Conservation (phyloP, 2,113 vertebrate species). For the Synchiropus splendidus region DNA sequence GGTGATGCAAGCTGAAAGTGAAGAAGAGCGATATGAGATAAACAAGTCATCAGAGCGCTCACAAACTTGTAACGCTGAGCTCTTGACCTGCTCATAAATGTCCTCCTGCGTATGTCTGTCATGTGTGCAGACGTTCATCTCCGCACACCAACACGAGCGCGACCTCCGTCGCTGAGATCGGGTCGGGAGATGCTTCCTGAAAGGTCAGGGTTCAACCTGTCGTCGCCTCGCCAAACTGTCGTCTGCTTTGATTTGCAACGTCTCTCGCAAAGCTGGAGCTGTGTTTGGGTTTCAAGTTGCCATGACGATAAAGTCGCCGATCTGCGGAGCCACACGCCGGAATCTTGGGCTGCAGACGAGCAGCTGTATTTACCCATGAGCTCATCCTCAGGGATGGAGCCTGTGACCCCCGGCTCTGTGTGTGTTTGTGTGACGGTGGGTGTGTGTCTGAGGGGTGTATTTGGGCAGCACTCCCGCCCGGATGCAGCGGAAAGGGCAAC, state of each 20-base stretch:
- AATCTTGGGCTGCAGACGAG: constrained; percentile 59
- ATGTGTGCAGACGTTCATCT: background rate
- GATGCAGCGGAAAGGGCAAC: constrained; percentile 41
- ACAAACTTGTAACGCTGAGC: too few species aligned
- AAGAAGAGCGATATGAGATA: too few species aligned
- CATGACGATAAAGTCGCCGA: constrained; percentile 28
- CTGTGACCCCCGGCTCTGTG: constrained; percentile 16
- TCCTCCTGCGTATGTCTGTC: too few species aligned
- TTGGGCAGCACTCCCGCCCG: constrained; percentile 28
- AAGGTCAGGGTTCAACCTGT: constrained; percentile 19
- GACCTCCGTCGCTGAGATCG: too few species aligned
- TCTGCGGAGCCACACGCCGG: constrained; percentile 29
- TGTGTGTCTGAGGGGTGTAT: constrained; percentile 2
- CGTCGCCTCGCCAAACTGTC: too few species aligned
- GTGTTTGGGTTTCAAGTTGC: constrained; percentile 50
- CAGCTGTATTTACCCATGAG: constrained; percentile 65
- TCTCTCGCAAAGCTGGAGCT: background rate
- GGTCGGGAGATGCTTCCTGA: constrained; percentile 21
- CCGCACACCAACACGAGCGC: constrained; percentile 29
- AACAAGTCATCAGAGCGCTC: too few species aligned
- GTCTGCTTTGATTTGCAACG: too few species aligned
- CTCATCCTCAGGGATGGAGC: constrained; percentile 46
- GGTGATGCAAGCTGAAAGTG: too few species aligned
- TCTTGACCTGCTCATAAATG: too few species aligned
- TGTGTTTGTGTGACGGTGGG: constrained; percentile 4